Conservation (phyloP, 2,797 vertebrate species). For the Echiichthys vipera region DNA sequence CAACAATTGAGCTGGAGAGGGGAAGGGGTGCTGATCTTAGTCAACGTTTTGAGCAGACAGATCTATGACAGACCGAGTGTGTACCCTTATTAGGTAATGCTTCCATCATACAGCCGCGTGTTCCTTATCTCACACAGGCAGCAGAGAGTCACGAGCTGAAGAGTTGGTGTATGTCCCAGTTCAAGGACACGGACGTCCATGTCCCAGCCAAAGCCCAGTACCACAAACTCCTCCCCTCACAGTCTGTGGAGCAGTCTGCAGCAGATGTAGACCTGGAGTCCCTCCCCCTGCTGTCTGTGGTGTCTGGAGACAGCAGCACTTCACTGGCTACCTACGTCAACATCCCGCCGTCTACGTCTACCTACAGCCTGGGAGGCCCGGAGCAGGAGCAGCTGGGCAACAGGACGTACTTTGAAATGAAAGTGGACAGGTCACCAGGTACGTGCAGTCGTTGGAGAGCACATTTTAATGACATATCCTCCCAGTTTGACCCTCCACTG, state of each 20-base stretch:
- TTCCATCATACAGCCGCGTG: neutral
- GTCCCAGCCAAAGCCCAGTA: conserved; percentile 81
- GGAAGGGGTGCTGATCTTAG: no score
- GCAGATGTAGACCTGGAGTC: conserved; percentile 72
- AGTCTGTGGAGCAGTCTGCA: conserved; percentile 83
- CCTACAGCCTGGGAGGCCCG: conserved; percentile 10
- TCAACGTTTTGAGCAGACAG: no score
- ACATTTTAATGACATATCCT: no score
- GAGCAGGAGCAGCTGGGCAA: conserved; percentile 62
- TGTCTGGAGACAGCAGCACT: conserved; percentile 71
- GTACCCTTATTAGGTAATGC: neutral
- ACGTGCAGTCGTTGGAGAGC: no score
- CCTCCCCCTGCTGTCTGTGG: conserved; percentile 61
- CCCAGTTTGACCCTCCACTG: no score
- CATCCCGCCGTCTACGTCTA: conserved; percentile 48
- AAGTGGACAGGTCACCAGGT: conserved; percentile 72
- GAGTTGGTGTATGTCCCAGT: conserved; percentile 89
- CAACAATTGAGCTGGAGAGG: no score
- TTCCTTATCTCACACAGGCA: conserved; percentile 73
- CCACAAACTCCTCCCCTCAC: conserved; percentile 67
- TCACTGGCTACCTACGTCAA: conserved; percentile 80
- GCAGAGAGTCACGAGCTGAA: conserved; percentile 87
- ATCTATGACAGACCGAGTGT: no score
- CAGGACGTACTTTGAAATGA: conserved; percentile 74
- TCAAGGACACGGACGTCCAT: conserved; percentile 86